Evolutionary conservation across 1,140 invertebrate species (phyloP), one percentile per base, ranked within the genome.

Genomic region (Lepidurus apus): DNA sequence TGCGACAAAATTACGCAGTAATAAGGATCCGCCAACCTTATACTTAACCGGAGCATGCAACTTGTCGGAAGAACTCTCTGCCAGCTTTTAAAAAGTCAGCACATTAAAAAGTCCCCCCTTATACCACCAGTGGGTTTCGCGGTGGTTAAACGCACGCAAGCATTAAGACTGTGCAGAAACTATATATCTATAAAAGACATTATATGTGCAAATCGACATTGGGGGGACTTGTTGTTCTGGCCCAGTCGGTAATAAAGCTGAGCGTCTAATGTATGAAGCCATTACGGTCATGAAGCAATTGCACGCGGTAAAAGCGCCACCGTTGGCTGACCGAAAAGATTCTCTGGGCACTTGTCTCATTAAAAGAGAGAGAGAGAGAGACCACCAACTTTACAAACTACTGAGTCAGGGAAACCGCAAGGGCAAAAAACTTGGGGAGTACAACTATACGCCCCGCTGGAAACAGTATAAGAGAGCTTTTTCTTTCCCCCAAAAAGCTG

Each of bases 1-100:
- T 65, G 53, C 53, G 53, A 65, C 53, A 65, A 65, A 65, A 65
- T 65, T 65, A 65, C 6, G 53, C 53, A 65, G 53, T 21, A 65
- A 65, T 65, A 65, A 65, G 17, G 21, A 65, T 21, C 53, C n/a
- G 17, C 53, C 53, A 21, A 47, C 45, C 53, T 65, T 65, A 13
- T 17, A 65, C 53, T 21, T 34, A 34, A 34, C 34, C 34, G 2
- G 4, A 34, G 34, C 34, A 4, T 34, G 34, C 34, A 34, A 34
- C 2, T 34, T 34, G 34, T 34, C 34, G 34, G 34, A 34, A 34
- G 34, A 34, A 34, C 34, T 34, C 34, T 34, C 34, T 34, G 4
- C 34, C 34, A 34, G 34, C 34, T 34, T 34, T 34, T 34, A 34
- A 34, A 34, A 34, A 34, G 34, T 34, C 34, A 34, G 34, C 34